A percentile compares a stretch with the other conserved stretches of the same genome.
Conservation (phyloP, 2,113 vertebrate species). For the Malurus alboscapulatus region DNA sequence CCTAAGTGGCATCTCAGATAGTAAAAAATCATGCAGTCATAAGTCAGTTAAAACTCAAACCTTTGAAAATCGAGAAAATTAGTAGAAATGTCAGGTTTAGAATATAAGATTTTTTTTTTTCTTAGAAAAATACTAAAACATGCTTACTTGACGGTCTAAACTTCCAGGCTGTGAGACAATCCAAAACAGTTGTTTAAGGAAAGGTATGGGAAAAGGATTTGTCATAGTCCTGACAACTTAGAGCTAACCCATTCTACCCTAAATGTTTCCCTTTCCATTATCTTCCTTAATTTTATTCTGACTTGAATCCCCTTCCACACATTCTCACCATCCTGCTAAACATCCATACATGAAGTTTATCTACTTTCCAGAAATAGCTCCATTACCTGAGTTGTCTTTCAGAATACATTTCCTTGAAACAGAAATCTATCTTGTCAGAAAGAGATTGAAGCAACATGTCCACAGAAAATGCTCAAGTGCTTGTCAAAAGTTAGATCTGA, state of each 20-base stretch:
- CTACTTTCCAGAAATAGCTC: neutral
- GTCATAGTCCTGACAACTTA: neutral
- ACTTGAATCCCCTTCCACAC: neutral
- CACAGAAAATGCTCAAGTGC: neutral
- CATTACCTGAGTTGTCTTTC: neutral
- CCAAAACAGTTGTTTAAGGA: neutral
- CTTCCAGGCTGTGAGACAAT: neutral
- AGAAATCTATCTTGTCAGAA: neutral
- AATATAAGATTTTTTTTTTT: neutral
- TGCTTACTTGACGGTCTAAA: neutral
- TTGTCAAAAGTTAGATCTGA: neutral
- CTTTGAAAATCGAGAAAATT: neutral
- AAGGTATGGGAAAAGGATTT: neutral
- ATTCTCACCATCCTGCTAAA: neutral
- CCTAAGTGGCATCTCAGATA: neutral
- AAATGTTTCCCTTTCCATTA: neutral
- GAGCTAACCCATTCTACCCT: neutral
- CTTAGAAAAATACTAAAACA: neutral
- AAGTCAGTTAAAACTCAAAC: neutral
- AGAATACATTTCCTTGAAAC: conserved; percentile 13
- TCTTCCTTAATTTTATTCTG: neutral
- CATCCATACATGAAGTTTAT: neutral
- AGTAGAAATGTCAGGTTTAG: neutral
- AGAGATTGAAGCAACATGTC: neutral
- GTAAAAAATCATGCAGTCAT: neutral